Percentiles rank a stretch among this genome's conserved stretches.
These are phyloP conservation scores for Athalia rosae DNA, from an alignment of 2,888 invertebrate species.

Conservation along the genomic window DNA sequence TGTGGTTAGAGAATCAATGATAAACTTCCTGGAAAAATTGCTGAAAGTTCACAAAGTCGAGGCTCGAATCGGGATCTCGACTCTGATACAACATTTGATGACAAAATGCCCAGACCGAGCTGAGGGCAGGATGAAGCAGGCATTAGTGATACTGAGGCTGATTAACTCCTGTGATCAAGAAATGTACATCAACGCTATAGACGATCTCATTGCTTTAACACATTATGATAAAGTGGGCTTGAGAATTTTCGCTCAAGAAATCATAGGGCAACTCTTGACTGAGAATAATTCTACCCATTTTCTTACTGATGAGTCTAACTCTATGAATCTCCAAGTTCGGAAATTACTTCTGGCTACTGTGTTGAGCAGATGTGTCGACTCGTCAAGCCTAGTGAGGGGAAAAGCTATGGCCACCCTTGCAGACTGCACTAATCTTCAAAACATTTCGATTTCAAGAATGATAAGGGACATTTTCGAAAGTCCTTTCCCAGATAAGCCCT, in stretches of 20 bases:
- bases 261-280: constrained; percentile 72
- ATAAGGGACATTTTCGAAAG: constrained; percentile 55
- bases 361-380: constrained; percentile 76
- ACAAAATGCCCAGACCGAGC: constrained; percentile 65
- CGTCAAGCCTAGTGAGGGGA: constrained; percentile 78
- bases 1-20: constrained; percentile 61
- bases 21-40: constrained; percentile 62
- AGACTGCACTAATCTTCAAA: constrained; percentile 72
- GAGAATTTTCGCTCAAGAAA: constrained; percentile 75
- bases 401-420: constrained; percentile 78
- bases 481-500: constrained; percentile 50
- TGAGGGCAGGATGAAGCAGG: constrained; percentile 68
- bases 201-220: constrained; percentile 60
- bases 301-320: constrained; percentile 33
- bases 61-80: constrained; percentile 58
- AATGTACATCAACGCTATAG: constrained; percentile 53
- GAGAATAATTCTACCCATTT: constrained; percentile 50
- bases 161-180: constrained; percentile 58
- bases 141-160: constrained; percentile 62
- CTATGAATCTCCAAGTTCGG: constrained; percentile 47
- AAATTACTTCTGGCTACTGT: constrained; percentile 74
- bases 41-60: constrained; percentile 54
- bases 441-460: constrained; percentile 46
- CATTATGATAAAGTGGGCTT: constrained; percentile 72
- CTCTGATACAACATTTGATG: constrained; percentile 66